Percentiles rank a stretch among this genome's conserved stretches.
phyloP scores from a whole-genome alignment of 1,140 invertebrate species.

The Bombyx mori region ASM3026992v2 NC_085112.1:3738001-3738500 shows the following conservation, averaged over 20 bases:
- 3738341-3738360: neutral
- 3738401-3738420: slow-evolving; percentile 36
- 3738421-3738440: slow-evolving; percentile 38
- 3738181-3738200: too few species aligned
- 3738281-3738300: neutral
- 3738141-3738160: neutral
- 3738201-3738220: too few species aligned
- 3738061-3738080: slow-evolving; percentile 54
- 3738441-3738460: slow-evolving; percentile 42
- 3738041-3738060: slow-evolving; percentile 52
- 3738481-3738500: slow-evolving; percentile 48
- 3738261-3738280: slow-evolving; percentile 2
- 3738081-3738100: slow-evolving; percentile 45
- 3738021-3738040: slow-evolving; percentile 53
- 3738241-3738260: neutral
- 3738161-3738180: too few species aligned
- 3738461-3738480: slow-evolving; percentile 52
- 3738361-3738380: too few species aligned
- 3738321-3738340: neutral
- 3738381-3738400: too few species aligned
- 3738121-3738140: slow-evolving; percentile 31
- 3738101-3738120: slow-evolving; percentile 51
- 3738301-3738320: neutral
- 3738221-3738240: too few species aligned
- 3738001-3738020: slow-evolving; percentile 42